A percentile compares a stretch with the other conserved stretches of the same genome.
These are phyloP conservation scores for Laspeyria flexula DNA, from an alignment of 2,888 invertebrate species.

Conservation along the genomic window DNA sequence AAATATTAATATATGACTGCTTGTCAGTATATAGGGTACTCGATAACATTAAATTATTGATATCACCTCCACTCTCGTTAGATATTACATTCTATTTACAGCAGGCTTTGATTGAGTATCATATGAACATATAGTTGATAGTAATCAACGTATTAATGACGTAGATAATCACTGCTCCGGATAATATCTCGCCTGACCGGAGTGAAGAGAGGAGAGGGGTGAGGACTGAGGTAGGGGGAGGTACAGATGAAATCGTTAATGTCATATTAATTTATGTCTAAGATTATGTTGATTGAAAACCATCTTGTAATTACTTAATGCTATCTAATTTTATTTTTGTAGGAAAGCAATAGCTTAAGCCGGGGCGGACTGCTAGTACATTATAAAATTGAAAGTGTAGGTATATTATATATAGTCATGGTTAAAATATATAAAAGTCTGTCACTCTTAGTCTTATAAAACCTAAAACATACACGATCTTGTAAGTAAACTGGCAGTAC, in stretches of 20 bases:
- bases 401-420: too few species aligned
- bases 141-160: conserved; percentile 49
- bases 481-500: too few species aligned
- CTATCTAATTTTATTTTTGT: background rate
- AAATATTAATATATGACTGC: too few species aligned
- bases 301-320: conserved; percentile 9
- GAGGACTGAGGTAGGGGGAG: background rate
- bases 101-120: conserved; percentile 7
- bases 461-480: too few species aligned
- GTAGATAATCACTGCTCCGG: conserved; percentile 41
- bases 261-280: conserved; percentile 49
- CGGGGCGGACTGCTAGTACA: too few species aligned
- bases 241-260: conserved; percentile 22
- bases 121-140: conserved; percentile 26
- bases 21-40: too few species aligned
- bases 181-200: conserved; percentile 42
- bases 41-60: background rate
- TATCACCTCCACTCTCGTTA: background rate
- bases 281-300: conserved; percentile 54
- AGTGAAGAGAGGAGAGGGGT: background rate
- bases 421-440: too few species aligned
- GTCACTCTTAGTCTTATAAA: too few species aligned
- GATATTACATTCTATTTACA: conserved; percentile 6
- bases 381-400: too few species aligned
- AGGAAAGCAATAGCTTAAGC: too few species aligned